These are phyloP conservation scores for Mugil cephalus DNA, from an alignment of 2,113 vertebrate species.

Conservation along the genomic window DNA sequence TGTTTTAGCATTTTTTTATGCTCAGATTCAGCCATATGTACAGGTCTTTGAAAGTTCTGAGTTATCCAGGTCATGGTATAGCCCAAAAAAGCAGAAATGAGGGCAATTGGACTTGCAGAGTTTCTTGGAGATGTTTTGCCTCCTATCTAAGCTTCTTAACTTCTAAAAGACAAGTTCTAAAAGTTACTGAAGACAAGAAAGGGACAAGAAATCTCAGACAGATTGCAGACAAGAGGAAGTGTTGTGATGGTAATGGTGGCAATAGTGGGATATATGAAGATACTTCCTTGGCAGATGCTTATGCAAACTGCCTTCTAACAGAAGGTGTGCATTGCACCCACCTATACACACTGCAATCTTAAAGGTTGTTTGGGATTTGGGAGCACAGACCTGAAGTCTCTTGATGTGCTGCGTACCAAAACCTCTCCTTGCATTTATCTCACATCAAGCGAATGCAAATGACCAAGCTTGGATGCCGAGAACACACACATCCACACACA, in stretches of 20 bases:
- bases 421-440: slow-evolving; percentile 58
- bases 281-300: neutral
- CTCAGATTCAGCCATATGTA: no score
- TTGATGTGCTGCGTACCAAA: slow-evolving; percentile 71
- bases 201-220: neutral
- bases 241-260: neutral
- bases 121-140: no score
- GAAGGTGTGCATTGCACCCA: slow-evolving; percentile 5
- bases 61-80: no score
- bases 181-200: no score
- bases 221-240: neutral
- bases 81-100: no score
- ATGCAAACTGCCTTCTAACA: slow-evolving; percentile 31
- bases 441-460: slow-evolving; percentile 75
- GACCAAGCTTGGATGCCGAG: slow-evolving; percentile 38
- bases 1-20: no score
- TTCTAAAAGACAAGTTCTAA: no score
- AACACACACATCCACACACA: slow-evolving; percentile 23
- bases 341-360: slow-evolving; percentile 34
- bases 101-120: no score
- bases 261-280: neutral
- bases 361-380: slow-evolving; percentile 39
- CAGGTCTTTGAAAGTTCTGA: no score
- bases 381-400: slow-evolving; percentile 27
- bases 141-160: no score